Evolutionary conservation across 2,888 invertebrate genomes (phyloP), one percentile per base, ranked within the genome.

Genomic region (Agriopis marginaria): DNA sequence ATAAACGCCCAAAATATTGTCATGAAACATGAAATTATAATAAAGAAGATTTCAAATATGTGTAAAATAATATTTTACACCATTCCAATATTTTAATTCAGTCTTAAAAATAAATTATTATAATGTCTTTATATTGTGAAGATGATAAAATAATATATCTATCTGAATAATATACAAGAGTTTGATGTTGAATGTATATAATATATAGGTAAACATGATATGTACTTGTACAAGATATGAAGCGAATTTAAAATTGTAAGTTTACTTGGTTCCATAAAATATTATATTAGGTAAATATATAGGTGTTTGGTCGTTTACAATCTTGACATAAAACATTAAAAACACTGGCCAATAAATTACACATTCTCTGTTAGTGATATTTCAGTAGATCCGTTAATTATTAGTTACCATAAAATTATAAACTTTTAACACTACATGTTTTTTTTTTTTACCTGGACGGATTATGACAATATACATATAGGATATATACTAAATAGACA

Each of bases 81-180:
- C 75, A 79, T 75, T 82, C 81, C 77, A 78, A 84, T 85, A 84
- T 84, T 84, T 63, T 84, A 85, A 81, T 86, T 91, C 91, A 91
- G 91, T 91, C 91, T 92, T 90, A 90, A 89, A 77, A 84, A 87
- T 85, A 85, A 86, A 86, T 87, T 84, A 86, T 81, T 79, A 76
- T 78, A 76, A 78, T 80, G 76, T 81, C 71, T 78, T 77, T 79
- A 75, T 66, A 66, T 67, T 75, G 64, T 64, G 51, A 40, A 40
- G 7, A 32, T n/a, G 32, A 44, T 23, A 32, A 51, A 32, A 39
- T 39, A 54, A 40, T n/a, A 56, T 42, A 11, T 11, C 3, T 32
- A 32, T 3, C 42, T 6, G 12, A 42, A 10, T 14, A 42, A 14
- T 56, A n/a, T 14, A 56, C 42, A 54, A n/a, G 4, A 23, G n/a